Evolutionary conservation across 2,888 invertebrate species (phyloP).

Genomic region (Sussaba pulchella): DNA sequence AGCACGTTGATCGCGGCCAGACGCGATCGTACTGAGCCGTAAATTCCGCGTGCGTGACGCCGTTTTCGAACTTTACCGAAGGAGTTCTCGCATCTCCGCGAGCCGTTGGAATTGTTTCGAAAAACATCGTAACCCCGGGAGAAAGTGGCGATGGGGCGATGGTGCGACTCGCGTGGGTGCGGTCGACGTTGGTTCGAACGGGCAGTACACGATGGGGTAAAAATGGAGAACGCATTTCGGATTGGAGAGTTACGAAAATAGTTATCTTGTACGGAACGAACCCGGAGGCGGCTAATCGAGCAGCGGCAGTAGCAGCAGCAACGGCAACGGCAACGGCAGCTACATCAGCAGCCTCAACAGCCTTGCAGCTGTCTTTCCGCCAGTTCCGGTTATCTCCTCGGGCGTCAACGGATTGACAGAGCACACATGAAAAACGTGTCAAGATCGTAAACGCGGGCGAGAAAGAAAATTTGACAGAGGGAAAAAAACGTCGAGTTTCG

Average conservation of each 20-base stretch:
- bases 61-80: no score
- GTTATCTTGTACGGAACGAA: conserved; percentile 38
- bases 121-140: conserved; percentile 36
- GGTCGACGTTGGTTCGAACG: conserved; percentile 42
- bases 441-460: conserved; percentile 49
- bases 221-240: conserved; percentile 49
- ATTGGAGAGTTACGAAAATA: conserved; percentile 62
- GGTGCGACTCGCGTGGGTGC: not conserved
- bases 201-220: conserved; percentile 40
- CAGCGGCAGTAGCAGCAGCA: conserved; percentile 32
- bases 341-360: no score
- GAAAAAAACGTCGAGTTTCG: conserved; percentile 21
- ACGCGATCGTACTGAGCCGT: conserved; percentile 3
- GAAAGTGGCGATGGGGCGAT: conserved; percentile 17
- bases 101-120: no score
- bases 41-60: no score
- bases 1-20: conserved; percentile 16
- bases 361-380: conserved; percentile 13
- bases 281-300: conserved; percentile 48
- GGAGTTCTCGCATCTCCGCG: no score
- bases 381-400: conserved; percentile 19
- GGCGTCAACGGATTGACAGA: conserved; percentile 14
- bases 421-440: conserved; percentile 50
- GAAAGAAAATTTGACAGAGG: not conserved
- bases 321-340: no score